Conservation (phyloP, 2,888 invertebrate genomes). For the Ashinkailepas kermadecensis region DNA sequence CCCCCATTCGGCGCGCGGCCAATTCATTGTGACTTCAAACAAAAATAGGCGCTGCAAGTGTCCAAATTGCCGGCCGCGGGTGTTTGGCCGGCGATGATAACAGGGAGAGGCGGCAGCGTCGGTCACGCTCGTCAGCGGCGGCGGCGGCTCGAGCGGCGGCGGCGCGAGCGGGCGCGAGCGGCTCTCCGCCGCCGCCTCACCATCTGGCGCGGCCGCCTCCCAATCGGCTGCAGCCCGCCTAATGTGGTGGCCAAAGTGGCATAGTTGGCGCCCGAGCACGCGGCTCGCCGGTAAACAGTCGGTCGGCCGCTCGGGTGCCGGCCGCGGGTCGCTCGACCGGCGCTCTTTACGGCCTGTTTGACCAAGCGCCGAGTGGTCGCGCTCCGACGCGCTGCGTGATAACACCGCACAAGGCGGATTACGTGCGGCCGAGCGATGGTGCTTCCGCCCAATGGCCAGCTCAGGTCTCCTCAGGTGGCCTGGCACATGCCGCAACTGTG, state of each 20-base stretch:
- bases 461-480: no score
- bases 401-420: no score
- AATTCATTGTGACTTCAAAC: conserved; percentile 23
- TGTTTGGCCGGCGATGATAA: conserved; percentile 5
- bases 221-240: neutral
- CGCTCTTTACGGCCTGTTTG: no score
- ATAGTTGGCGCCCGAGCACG: neutral
- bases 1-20: neutral
- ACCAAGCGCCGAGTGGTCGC: no score
- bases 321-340: no score
- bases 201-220: neutral
- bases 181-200: neutral
- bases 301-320: neutral
- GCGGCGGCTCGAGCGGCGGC: neutral
- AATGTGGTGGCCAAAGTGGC: neutral
- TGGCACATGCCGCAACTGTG: no score
- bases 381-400: no score
- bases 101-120: neutral
- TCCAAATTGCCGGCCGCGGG: conserved; percentile 10
- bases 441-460: no score
- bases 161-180: neutral
- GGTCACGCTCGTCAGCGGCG: conserved; percentile 7
- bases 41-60: conserved; percentile 17
- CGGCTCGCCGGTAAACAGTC: neutral
- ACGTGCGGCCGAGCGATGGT: no score